Base-by-base conservation (phyloP, 2,888 invertebrate genomes). In the Venusia cambrica region DNA sequence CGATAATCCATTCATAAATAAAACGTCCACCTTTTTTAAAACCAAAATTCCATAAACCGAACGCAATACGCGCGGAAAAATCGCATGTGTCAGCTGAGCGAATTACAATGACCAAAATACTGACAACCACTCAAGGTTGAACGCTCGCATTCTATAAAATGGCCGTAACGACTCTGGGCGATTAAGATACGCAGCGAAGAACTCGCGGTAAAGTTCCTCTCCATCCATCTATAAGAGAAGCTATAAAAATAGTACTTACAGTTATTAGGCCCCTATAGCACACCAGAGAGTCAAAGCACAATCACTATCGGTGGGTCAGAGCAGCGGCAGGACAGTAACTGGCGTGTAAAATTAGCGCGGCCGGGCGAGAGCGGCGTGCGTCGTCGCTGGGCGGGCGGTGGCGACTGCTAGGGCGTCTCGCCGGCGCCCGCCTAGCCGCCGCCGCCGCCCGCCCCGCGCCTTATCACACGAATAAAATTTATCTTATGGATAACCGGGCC, bases 381-480 rank as follows among this genome's bases (percentile, higher is more conserved):
- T 68, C 61, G 67, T 64, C 62, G 60, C 66, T 49, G 58, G 45
- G 61, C 61, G 68, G 63, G 57, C 71, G 74, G 55, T 68, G 76
- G 71, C 64, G 71, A 81, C 83, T 83, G 41, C 48, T 39, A 63
- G 77, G 76, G 72, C 78, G 79, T 62, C 80, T 67, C 62, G 63
- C 50, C 72, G 80, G 80, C 83, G 79, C 80, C 72, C 71, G 70
- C 70, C 72, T 48, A 51, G 46, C 66, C 62, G 71, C 79, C 70
- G 68, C 66, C 73, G 70, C 48, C 48, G 43, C 64, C 73, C 80
- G 72, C 77, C 74, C 76, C 75, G 54, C 80, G 66, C 68, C 76
- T 79, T 79, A 80, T 83, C 83, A 81, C 77, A 60, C 70, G 70
- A 81, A 80, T 81, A 73, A 83, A 81, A 83, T 83, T 76, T 76